Base-by-base conservation (phyloP, 2,113 vertebrate genomes). In the Ctenomys sociabilis region DNA sequence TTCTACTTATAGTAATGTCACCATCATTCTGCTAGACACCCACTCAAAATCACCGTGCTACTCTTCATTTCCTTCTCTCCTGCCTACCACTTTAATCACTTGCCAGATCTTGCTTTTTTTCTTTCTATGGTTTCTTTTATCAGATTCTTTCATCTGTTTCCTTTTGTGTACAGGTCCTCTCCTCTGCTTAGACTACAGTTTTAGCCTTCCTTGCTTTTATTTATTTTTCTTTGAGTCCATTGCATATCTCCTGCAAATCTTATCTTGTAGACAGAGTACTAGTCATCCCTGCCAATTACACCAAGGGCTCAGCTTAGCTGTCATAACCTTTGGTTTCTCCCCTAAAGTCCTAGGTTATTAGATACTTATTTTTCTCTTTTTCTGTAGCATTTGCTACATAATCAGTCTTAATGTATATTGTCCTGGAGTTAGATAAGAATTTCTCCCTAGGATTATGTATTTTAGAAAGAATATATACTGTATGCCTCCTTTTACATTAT, bases 51-150 rank as follows among this genome's bases (percentile, higher is more conserved):
- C 57, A 61, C 19, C 22, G 75, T 94, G 91, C 83, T 54, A 54
- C 26, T 84, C 87, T 83, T 49, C 43, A 80, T 87, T 95, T 92
- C 59, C 49, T 91, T 82, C 8, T 87, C n/a, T 93, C 84, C 88
- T 81, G 17, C 93, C 54, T 95, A 85, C 94, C 54, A 73, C 68
- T 84, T 91, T 49, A 70, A 68, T 80, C 35, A 28, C 90, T 90
- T 90, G 70, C 86, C 49, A 90, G 68, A 61, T 94, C n/a, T 87
- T 94, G 40, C 24, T 94, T 45, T 82, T 96, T 93, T 93, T 91
- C 57, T 70, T 83, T 70, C 40, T 77, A 1, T 80, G n/a, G 43
- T 83, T 57, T 84, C 82, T 95, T 96, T 90, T 80, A 73, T 86
- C n/a, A 64, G 54, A 77, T 26, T 83, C 43, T 45, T 93, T 45